Evolutionary conservation across 1,140 invertebrate species (phyloP).

Genomic region (Eupristina koningsbergeri): DNA sequence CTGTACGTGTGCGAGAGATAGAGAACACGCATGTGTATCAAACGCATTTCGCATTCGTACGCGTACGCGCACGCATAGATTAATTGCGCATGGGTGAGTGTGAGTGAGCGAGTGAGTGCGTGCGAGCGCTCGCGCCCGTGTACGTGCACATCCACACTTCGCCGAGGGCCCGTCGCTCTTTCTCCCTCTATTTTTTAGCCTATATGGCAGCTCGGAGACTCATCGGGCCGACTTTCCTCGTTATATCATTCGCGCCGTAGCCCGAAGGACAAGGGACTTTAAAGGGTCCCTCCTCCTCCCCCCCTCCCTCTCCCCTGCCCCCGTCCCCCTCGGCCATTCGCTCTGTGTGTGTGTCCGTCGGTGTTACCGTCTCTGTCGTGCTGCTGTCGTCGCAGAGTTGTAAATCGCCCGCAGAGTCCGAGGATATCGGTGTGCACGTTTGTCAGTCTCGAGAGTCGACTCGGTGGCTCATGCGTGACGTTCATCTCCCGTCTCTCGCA

Average conservation of each 20-base stretch:
- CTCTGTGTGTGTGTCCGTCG: neutral
- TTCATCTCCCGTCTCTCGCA: conserved; percentile 6
- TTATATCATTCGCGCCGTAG: too few species aligned
- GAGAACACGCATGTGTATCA: neutral
- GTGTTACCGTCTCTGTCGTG: conserved; percentile 10
- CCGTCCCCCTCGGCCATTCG: too few species aligned
- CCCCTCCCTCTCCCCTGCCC: too few species aligned
- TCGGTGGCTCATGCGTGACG: conserved; percentile 54
- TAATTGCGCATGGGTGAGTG: too few species aligned
- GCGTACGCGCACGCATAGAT: neutral
- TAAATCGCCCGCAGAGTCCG: conserved; percentile 34
- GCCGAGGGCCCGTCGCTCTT: neutral
- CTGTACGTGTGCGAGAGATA: neutral
- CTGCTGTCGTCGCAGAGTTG: conserved; percentile 35
- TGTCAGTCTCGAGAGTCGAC: conserved; percentile 57
- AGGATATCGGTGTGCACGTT: conserved; percentile 51
- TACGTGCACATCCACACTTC: neutral
- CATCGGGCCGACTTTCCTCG: neutral
- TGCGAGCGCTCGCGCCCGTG: too few species aligned
- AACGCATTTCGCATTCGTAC: neutral
- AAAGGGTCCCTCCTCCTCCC: too few species aligned
- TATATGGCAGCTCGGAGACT: neutral
- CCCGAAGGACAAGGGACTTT: too few species aligned
- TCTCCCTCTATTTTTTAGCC: neutral
- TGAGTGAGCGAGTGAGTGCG: too few species aligned